These are phyloP conservation scores for Noctua fimbriata DNA, from an alignment of 2,888 invertebrate species.

Conservation along the genomic window DNA sequence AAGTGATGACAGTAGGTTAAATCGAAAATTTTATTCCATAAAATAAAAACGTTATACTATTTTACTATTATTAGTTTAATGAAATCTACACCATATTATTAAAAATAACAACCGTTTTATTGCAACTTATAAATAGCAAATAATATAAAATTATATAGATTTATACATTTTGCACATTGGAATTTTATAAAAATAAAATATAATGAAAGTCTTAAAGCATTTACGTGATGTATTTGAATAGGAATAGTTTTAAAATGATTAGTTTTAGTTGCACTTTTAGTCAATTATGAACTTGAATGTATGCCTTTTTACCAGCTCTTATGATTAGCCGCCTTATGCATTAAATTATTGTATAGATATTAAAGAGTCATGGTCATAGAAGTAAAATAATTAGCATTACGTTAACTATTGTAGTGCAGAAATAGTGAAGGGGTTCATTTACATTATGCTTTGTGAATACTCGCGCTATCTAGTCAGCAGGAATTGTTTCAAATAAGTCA, in stretches of 20 bases:
- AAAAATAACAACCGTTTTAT: not conserved
- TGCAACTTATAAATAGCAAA: conserved; percentile 13
- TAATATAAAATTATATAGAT: conserved; percentile 18
- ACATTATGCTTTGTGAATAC: conserved; percentile 18
- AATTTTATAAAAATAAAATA: conserved; percentile 37
- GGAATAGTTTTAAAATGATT: conserved; percentile 1
- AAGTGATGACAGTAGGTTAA: conserved; percentile 49
- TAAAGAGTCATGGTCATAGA: conserved; percentile 21
- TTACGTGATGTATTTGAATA: conserved; percentile 32
- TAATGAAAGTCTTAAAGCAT: conserved; percentile 20
- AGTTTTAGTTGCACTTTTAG: conserved; percentile 52
- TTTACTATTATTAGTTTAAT: conserved; percentile 48
- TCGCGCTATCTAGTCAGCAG: conserved; percentile 6
- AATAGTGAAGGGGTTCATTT: conserved; percentile 32
- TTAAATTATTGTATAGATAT: conserved; percentile 14
- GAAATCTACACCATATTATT: conserved; percentile 46
- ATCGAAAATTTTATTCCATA: conserved; percentile 31
- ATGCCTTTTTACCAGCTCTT: conserved; percentile 57
- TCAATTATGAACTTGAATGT: conserved; percentile 48
- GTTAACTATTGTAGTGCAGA: conserved; percentile 13
- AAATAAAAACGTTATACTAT: conserved; percentile 29
- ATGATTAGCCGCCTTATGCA: conserved; percentile 60
- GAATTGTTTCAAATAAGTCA: conserved; percentile 7
- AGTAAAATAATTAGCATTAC: conserved; percentile 17
- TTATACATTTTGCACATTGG: conserved; percentile 62